Evolutionary conservation across 2,888 invertebrate species (phyloP).

Genomic region (Matsumyia berberina): DNA sequence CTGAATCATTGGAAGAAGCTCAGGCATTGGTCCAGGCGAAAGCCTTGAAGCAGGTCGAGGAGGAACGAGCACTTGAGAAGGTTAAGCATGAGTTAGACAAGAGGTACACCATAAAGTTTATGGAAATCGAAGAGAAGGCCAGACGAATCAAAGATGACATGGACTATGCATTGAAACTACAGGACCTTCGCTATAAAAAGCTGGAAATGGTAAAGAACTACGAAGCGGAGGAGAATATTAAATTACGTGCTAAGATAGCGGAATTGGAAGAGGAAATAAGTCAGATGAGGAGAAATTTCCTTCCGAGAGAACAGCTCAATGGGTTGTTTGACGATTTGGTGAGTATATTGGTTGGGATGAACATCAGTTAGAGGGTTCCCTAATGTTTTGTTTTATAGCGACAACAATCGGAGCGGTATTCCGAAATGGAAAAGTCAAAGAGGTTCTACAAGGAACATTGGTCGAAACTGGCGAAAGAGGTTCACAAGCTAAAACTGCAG

Average conservation of each 20-base stretch:
- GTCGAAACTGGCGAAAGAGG: constrained; percentile 88
- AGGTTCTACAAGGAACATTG: constrained; percentile 91
- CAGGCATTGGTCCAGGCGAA: constrained; percentile 75
- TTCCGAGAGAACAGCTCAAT: constrained; percentile 88
- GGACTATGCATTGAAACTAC: constrained; percentile 85
- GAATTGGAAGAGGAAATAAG: constrained; percentile 81
- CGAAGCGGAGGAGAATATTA: constrained; percentile 84
- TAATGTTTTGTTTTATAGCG: constrained; percentile 69
- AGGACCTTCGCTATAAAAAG: constrained; percentile 85
- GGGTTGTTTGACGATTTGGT: constrained; percentile 88
- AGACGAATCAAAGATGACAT: constrained; percentile 87
- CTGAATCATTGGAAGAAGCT: constrained; percentile 85
- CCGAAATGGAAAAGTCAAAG: constrained; percentile 88
- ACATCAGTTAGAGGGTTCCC: no score
- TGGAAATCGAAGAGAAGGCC: constrained; percentile 86
- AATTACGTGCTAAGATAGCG: constrained; percentile 78
- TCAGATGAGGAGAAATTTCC: constrained; percentile 85
- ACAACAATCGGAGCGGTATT: constrained; percentile 85
- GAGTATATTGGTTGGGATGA: constrained; percentile 30
- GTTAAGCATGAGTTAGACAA: constrained; percentile 87
- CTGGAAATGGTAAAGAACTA: constrained; percentile 83
- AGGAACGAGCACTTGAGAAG: constrained; percentile 83
- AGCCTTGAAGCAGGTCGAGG: constrained; percentile 52
- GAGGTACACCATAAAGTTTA: constrained; percentile 86
- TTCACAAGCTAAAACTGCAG: constrained; percentile 86